These are phyloP conservation scores for Mus minutoides DNA, from an alignment of 2,797 vertebrate species.

Conservation along the genomic window DNA sequence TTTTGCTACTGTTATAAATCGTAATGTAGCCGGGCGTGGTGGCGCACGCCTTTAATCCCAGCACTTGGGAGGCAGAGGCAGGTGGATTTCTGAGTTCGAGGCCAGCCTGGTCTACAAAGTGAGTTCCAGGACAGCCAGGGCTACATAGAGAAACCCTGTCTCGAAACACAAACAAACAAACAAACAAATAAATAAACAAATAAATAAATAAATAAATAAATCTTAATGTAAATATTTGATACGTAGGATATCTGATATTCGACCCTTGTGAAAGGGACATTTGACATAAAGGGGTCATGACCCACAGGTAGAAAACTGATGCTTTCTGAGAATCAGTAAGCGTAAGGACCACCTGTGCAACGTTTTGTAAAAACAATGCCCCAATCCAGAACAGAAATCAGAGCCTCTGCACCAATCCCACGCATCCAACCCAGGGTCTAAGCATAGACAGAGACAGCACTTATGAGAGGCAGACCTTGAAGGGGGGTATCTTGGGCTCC, in stretches of 20 bases:
- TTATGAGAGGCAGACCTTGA: not conserved
- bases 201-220: too few relatives aligned
- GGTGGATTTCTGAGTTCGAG: too few relatives aligned
- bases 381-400: constrained; percentile 33
- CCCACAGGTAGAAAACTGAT: not conserved
- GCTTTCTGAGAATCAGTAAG: not conserved
- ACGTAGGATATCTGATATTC: not conserved
- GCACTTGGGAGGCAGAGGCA: too few relatives aligned
- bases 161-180: too few relatives aligned
- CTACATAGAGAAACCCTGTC: too few relatives aligned
- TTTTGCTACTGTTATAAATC: not conserved
- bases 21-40: too few relatives aligned
- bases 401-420: not conserved
- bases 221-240: not conserved
- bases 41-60: too few relatives aligned
- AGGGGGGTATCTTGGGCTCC: not conserved
- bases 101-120: too few relatives aligned
- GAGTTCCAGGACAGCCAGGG: too few relatives aligned
- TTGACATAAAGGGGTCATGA: not conserved
- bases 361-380: not conserved
- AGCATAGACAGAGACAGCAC: not conserved
- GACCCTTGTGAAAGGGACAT: not conserved
- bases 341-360: not conserved
- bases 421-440: not conserved
- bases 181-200: too few relatives aligned